phyloP scores from a whole-genome alignment of 2,888 invertebrate genomes.

The Cosmia pyralina region DNA sequence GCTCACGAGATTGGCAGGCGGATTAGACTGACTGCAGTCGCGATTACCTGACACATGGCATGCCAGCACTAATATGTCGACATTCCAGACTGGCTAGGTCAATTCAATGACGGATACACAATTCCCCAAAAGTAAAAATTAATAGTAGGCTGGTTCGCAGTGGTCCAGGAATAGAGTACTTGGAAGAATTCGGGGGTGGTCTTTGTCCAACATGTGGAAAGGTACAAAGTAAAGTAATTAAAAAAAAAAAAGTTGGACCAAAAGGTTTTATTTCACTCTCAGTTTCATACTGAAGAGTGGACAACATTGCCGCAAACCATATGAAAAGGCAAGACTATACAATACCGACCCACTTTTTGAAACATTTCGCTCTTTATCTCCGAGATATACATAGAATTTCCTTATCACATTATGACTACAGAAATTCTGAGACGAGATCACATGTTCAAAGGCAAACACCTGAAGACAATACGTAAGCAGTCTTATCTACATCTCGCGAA shows the following conservation, averaged over 20 bases:
- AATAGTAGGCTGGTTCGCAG: neutral
- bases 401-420: slow-evolving; percentile 28
- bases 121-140: neutral
- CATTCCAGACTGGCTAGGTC: slow-evolving; percentile 4
- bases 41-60: slow-evolving; percentile 9
- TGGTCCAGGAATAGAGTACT: neutral
- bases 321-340: neutral
- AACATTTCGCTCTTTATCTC: neutral
- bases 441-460: slow-evolving; percentile 41
- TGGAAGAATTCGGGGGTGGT: neutral
- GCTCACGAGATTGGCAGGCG: slow-evolving; percentile 21
- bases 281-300: neutral
- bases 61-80: slow-evolving; percentile 4
- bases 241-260: neutral
- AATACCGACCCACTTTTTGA: neutral
- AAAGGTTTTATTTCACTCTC: neutral
- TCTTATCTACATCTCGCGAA: slow-evolving; percentile 21
- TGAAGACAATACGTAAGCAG: slow-evolving; percentile 7
- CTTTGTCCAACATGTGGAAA: too few species aligned
- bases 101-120: slow-evolving; percentile 10
- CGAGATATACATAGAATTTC: neutral
- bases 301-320: neutral
- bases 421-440: slow-evolving; percentile 36
- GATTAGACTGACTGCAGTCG: slow-evolving; percentile 39
- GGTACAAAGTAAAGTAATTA: too few species aligned